Evolutionary conservation across 2,888 invertebrate species (phyloP), one percentile per base, ranked within the genome.

Genomic region (Brachyptera putata): DNA sequence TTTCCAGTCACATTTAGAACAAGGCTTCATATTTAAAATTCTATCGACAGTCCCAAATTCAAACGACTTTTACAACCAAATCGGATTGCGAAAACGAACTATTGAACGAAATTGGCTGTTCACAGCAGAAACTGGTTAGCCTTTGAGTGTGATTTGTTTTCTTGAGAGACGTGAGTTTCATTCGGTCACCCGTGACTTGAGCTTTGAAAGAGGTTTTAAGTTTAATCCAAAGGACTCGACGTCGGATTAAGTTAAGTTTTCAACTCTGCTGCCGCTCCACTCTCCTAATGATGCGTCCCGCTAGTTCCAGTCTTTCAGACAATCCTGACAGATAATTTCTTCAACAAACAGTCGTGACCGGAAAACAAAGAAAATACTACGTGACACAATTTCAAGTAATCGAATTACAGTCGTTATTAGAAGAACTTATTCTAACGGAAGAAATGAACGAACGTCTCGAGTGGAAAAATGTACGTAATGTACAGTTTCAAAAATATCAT

Each of bases 261-360:
- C 22, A 24, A 46, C 46, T 21, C 24, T 46, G n/a, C 46, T 24
- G 2, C 3, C 24, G 22, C 22, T 9, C 21, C 7, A 7, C 21
- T 21, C n/a, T 18, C 39, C 46, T 46, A 46, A 46, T 46, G 46
- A 46, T 24, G 46, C 46, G 46, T 46, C 46, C 7, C n/a, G 24
- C 46, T 21, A 7, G 43, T 18, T 43, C 14, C 16, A n/a, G 37
- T 14, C 16, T 18, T 43, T 14, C 16, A n/a, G 37, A 14, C 16
- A n/a, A 16, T 41, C 21, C 46, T 21, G 46, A 24, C 22, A 11
- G 46, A 46, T 46, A 46, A 46, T 46, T 46, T 24, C 46, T 46
- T 5, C n/a, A n/a, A 24, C 24, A 21, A 46, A 46, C 46, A 24
- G 3, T 41, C 41, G 41, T 41, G 46, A 46, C 46, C 24, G 46